These are phyloP conservation scores for Pseudanteris insignis DNA, from an alignment of 2,888 invertebrate genomes.

Conservation along the genomic window DNA sequence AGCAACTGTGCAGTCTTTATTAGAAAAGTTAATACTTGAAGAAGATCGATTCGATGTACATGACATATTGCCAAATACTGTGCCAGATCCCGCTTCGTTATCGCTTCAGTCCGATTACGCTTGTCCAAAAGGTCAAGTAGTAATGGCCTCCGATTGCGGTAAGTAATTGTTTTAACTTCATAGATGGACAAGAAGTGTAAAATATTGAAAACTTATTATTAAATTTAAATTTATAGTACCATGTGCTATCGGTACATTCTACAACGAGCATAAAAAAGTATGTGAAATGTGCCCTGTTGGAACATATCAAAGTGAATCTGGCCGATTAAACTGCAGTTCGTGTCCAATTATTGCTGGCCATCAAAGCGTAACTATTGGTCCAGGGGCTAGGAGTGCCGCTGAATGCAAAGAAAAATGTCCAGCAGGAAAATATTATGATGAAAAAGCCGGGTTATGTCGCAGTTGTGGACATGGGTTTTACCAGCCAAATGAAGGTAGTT, in stretches of 20 bases:
- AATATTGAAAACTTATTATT: too few species aligned
- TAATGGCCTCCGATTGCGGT: conserved; percentile 93
- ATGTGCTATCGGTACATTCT: conserved; percentile 90
- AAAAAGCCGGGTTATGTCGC: conserved; percentile 85
- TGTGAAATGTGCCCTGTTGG: conserved; percentile 89
- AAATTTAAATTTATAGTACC: too few species aligned
- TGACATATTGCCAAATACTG: conserved; percentile 92
- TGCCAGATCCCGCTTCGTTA: conserved; percentile 91
- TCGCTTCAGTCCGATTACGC: conserved; percentile 89
- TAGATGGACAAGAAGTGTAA: too few species aligned
- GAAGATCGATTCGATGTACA: conserved; percentile 94
- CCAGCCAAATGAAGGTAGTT: conserved; percentile 90
- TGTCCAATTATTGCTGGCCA: conserved; percentile 93
- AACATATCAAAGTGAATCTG: conserved; percentile 92
- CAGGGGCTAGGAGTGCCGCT: conserved; percentile 86
- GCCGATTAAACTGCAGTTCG: conserved; percentile 86
- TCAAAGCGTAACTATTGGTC: conserved; percentile 85
- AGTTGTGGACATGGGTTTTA: conserved; percentile 95
- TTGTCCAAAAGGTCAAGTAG: conserved; percentile 92
- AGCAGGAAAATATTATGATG: conserved; percentile 93
- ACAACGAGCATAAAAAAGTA: conserved; percentile 77
- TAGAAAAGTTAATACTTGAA: conserved; percentile 91
- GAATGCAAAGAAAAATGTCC: conserved; percentile 95
- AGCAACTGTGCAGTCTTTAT: conserved; percentile 81
- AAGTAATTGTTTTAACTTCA: too few species aligned